Evolutionary conservation across 2,888 invertebrate species (phyloP).

Genomic region (Aphidoletes aphidimyza): DNA sequence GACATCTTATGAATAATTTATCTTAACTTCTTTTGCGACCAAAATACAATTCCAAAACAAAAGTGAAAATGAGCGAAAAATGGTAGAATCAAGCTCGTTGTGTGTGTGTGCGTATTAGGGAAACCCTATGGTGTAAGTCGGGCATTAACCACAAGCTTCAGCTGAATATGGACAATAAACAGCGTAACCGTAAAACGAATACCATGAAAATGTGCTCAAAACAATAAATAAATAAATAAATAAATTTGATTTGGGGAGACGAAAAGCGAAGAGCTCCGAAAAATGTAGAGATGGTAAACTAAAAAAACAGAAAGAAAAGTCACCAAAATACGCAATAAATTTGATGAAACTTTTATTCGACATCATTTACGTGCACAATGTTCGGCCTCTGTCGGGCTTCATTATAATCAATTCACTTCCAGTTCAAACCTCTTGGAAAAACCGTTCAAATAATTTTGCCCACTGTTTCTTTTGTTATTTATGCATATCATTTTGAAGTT

Average conservation of each 20-base stretch:
- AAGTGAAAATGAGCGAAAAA: not conserved
- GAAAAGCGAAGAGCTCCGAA: not conserved
- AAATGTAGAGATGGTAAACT: not conserved
- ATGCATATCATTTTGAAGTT: slow-evolving; percentile 12
- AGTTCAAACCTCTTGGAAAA: not conserved
- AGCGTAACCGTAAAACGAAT: not conserved
- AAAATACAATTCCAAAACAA: not conserved
- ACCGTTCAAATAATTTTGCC: not conserved
- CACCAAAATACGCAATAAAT: not conserved
- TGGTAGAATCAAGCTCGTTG: not conserved
- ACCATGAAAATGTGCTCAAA: slow-evolving; percentile 3
- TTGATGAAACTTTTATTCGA: slow-evolving; percentile 3
- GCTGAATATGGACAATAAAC: not conserved
- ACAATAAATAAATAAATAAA: slow-evolving; percentile 26
- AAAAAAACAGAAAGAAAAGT: not conserved
- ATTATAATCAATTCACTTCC: not conserved
- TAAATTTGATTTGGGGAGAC: not conserved
- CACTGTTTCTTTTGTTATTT: not conserved
- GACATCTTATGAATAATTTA: slow-evolving; percentile 49
- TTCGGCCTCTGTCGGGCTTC: not conserved
- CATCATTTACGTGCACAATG: not conserved
- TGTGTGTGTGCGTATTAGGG: not conserved
- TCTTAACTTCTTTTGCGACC: not conserved
- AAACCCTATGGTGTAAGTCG: not conserved
- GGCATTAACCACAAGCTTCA: not conserved